Percentiles rank a stretch among this genome's conserved stretches.
phyloP scores from a whole-genome alignment of 2,888 invertebrate genomes.

The Drosophila prolongata region DNA sequence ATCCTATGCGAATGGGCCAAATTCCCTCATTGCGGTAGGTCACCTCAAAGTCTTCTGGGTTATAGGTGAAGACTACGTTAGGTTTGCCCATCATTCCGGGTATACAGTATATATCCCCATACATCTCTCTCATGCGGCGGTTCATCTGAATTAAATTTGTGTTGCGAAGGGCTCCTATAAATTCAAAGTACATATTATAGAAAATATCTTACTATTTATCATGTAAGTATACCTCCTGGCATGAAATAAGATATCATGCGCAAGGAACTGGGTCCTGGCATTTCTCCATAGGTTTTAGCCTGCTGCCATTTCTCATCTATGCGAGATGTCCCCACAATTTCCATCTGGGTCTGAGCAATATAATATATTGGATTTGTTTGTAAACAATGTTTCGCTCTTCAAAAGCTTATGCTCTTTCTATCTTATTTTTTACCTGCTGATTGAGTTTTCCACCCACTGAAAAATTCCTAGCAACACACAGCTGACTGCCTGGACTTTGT shows the following conservation, averaged over 20 bases:
- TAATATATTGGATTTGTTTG: slow-evolving; percentile 52
- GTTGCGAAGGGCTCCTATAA: slow-evolving; percentile 69
- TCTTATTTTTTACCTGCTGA: slow-evolving; percentile 63
- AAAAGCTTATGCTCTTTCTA: slow-evolving; percentile 23
- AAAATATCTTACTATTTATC: too few relatives aligned
- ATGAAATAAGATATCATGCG: slow-evolving; percentile 68
- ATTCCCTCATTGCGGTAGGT: slow-evolving; percentile 85
- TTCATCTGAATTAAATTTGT: slow-evolving; percentile 73
- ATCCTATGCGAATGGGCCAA: slow-evolving; percentile 84
- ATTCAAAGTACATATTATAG: too few relatives aligned
- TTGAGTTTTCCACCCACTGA: slow-evolving; percentile 16
- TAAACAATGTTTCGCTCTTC: slow-evolving; percentile 44
- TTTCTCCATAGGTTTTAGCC: slow-evolving; percentile 66
- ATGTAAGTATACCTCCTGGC: slow-evolving; percentile 72
- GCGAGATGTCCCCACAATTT: slow-evolving; percentile 50
- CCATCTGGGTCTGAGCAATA: slow-evolving; percentile 34
- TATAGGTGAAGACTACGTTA: slow-evolving; percentile 85
- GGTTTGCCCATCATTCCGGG: slow-evolving; percentile 82
- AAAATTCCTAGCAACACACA: slow-evolving; percentile 38
- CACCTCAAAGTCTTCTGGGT: slow-evolving; percentile 85
- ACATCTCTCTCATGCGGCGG: slow-evolving; percentile 63
- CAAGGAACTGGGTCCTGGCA: slow-evolving; percentile 75
- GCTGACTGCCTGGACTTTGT: slow-evolving; percentile 35
- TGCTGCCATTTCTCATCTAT: slow-evolving; percentile 69
- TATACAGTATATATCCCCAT: slow-evolving; percentile 85